Evolutionary conservation across 2,113 vertebrate genomes (phyloP), one percentile per base, ranked within the genome.

Genomic region (Paraplagusia blochii): DNA sequence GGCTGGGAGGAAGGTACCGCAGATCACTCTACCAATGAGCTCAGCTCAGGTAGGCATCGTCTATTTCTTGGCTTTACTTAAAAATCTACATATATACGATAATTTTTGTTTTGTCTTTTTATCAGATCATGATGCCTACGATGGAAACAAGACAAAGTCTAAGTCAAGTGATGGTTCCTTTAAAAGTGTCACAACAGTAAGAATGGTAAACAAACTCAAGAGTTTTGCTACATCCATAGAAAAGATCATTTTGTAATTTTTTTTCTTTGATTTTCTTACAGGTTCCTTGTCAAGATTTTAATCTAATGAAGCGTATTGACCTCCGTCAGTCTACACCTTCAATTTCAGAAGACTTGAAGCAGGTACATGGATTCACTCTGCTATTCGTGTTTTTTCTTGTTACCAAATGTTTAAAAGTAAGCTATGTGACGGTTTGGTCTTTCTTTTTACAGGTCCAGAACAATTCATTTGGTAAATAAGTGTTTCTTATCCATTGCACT

Each of bases 201-300:
- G 49, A 72, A 61, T 69, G 81, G 89, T 88, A 80, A 63, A 29
- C 9, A 1, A 11, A 7, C 16, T 49, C 33, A 7, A 13, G 43
- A 8, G 43, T 35, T 35, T 44, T 14, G 42, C 9, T 7, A 16
- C 2, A 9, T 34, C 22, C 34, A n/a, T 19, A n/a, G 2, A n/a
- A 15, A 6, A 13, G 51, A 8, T 52, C 9, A 55, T 34, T 2
- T 65, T 29, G 22, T 0, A 9, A 55, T 34, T 2, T 65, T 29
- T 2, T 0, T 49, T 18, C 1, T 43, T 12, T 40, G 11, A 9
- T 22, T 72, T 52, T 63, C 67, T 7, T 47, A 7, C 38, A 82
- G 77, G 57, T 77, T 50, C 19, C 59, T 0, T 0, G 13, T 16
- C n/a, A 63, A 16, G 9, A 11, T 33, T 0, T 79, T 1, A 0